phyloP scores from a whole-genome alignment of 2,888 invertebrate genomes.

The Acanthosepion lycidas region DNA sequence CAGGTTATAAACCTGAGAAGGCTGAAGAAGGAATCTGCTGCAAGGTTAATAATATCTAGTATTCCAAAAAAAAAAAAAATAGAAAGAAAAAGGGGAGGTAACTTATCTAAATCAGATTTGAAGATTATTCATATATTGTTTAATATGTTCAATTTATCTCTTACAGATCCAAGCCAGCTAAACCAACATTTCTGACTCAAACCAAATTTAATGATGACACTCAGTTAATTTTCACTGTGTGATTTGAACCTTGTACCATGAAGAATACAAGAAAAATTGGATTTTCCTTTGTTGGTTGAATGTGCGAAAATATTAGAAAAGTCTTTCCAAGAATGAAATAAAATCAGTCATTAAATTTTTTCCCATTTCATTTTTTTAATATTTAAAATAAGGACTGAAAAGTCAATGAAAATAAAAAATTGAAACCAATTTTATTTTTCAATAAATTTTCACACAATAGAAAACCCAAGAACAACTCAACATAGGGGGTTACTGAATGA shows the following conservation, averaged over 20 bases:
- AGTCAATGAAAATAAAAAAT: too few relatives aligned
- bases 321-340: background rate
- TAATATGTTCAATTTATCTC: background rate
- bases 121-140: background rate
- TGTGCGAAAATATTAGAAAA: background rate
- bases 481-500: too few relatives aligned
- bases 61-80: too few relatives aligned
- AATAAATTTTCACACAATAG: too few relatives aligned
- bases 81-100: too few relatives aligned
- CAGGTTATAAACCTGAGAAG: too few relatives aligned
- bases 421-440: too few relatives aligned
- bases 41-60: too few relatives aligned
- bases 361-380: background rate
- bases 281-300: background rate
- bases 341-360: background rate
- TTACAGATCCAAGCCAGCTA: background rate
- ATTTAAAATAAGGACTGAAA: too few relatives aligned
- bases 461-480: too few relatives aligned
- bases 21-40: too few relatives aligned
- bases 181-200: background rate
- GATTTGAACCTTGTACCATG: background rate
- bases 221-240: background rate
- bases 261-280: background rate
- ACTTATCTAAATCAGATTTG: too few relatives aligned
- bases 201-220: rapidly evolving